Conservation (phyloP, 92 coral and sea anemone genomes). For the Anthopleura xanthogrammica region DNA sequence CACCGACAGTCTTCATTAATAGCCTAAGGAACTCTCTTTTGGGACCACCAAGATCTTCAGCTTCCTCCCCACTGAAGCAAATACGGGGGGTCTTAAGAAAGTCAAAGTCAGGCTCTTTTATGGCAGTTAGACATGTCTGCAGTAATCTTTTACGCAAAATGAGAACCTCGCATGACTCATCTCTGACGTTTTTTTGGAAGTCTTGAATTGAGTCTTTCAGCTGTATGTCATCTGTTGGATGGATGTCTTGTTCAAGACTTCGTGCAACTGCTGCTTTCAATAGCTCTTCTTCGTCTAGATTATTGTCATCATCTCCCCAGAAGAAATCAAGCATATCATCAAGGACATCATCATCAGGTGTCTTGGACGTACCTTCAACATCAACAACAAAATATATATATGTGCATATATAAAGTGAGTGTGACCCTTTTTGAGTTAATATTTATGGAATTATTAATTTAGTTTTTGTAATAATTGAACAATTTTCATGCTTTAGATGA, state of each 20-base stretch:
- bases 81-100: slow-evolving; percentile 14
- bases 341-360: no score
- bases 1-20: slow-evolving; percentile 12
- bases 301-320: slow-evolving; percentile 31
- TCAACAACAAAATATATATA: not conserved
- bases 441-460: no score
- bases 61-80: slow-evolving; percentile 23
- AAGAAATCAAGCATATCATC: slow-evolving; percentile 33
- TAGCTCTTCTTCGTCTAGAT: slow-evolving; percentile 39
- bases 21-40: slow-evolving; percentile 27
- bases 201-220: slow-evolving; percentile 23
- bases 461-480: no score
- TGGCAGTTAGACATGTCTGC: slow-evolving; percentile 25
- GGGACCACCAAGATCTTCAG: slow-evolving; percentile 28
- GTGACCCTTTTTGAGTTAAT: no score
- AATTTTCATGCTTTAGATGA: no score
- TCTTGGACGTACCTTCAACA: slow-evolving; percentile 28
- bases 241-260: slow-evolving; percentile 35
- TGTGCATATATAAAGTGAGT: slow-evolving; percentile 1
- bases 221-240: slow-evolving; percentile 29
- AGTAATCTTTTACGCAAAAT: slow-evolving; percentile 35
- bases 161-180: slow-evolving; percentile 26
- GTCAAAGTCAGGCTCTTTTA: slow-evolving; percentile 32
- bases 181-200: slow-evolving; percentile 24
- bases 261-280: slow-evolving; percentile 42